Percentiles rank a stretch among this genome's conserved stretches.
These are phyloP conservation scores for Danaus plexippus DNA, from an alignment of 1,140 invertebrate species.

Conservation along the genomic window DNA sequence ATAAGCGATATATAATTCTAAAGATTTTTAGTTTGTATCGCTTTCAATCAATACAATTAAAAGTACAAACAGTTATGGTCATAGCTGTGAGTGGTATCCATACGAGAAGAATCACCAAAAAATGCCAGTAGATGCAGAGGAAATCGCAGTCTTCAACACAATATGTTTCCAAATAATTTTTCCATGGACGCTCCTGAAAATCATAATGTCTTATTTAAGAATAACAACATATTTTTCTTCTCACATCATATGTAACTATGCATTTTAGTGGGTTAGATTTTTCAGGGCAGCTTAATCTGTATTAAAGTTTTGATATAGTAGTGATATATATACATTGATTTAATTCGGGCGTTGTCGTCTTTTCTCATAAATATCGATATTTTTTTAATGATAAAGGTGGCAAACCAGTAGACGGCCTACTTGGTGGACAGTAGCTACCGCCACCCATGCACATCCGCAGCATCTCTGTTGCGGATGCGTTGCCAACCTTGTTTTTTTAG, in stretches of 20 bases:
- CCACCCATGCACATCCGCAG: too few species aligned
- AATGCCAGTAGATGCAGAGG: slow-evolving; percentile 80
- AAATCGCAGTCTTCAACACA: slow-evolving; percentile 77
- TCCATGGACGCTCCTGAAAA: slow-evolving; percentile 77
- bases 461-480: too few species aligned
- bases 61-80: slow-evolving; percentile 66
- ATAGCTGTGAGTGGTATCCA: slow-evolving; percentile 81
- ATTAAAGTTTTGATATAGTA: too few species aligned
- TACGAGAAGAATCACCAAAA: slow-evolving; percentile 78
- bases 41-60: neutral
- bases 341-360: too few species aligned
- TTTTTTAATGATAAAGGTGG: too few species aligned
- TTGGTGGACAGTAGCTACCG: too few species aligned
- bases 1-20: neutral
- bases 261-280: neutral
- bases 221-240: neutral
- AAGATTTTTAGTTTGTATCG: neutral
- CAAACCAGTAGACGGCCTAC: too few species aligned
- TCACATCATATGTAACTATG: neutral
- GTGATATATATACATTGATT: too few species aligned
- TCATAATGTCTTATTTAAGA: slow-evolving; percentile 6
- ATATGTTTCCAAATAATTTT: slow-evolving; percentile 78
- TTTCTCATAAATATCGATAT: too few species aligned
- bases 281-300: too few species aligned
- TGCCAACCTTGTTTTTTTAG: too few species aligned